Evolutionary conservation across 2,113 vertebrate genomes (phyloP).

Genomic region (Halcyon senegalensis): DNA sequence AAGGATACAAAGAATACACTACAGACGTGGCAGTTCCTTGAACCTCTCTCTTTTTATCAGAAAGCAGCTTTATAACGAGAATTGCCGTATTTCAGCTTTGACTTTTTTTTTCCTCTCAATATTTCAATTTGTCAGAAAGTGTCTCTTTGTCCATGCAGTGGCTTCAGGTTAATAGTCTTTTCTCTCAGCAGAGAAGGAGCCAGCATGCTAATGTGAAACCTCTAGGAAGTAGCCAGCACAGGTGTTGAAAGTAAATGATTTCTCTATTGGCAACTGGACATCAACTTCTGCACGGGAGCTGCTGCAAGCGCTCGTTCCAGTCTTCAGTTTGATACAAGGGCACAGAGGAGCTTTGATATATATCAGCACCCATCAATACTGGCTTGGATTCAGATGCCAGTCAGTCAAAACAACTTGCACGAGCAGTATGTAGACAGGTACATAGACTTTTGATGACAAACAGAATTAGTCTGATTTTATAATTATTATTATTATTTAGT

Average conservation of each 20-base stretch:
- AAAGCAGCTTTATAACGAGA: background rate
- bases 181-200: background rate
- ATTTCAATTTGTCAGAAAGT: background rate
- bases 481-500: too few species aligned
- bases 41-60: background rate
- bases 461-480: background rate
- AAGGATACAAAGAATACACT: background rate
- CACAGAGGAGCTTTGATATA: background rate
- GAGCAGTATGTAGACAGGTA: background rate
- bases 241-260: constrained; percentile 41
- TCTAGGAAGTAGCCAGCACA: background rate
- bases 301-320: background rate
- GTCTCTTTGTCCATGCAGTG: background rate
- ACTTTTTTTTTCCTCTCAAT: background rate
- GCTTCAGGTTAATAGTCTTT: background rate
- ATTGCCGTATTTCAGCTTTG: background rate
- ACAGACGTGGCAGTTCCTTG: background rate
- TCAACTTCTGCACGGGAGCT: background rate
- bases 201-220: constrained; percentile 12
- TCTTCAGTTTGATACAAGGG: background rate
- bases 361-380: background rate
- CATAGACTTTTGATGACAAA: background rate
- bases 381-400: background rate
- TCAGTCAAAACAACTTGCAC: background rate
- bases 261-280: background rate